Evolutionary conservation across 2,888 invertebrate genomes (phyloP), one percentile per base, ranked within the genome.

Genomic region (Therioaphis trifolii): DNA sequence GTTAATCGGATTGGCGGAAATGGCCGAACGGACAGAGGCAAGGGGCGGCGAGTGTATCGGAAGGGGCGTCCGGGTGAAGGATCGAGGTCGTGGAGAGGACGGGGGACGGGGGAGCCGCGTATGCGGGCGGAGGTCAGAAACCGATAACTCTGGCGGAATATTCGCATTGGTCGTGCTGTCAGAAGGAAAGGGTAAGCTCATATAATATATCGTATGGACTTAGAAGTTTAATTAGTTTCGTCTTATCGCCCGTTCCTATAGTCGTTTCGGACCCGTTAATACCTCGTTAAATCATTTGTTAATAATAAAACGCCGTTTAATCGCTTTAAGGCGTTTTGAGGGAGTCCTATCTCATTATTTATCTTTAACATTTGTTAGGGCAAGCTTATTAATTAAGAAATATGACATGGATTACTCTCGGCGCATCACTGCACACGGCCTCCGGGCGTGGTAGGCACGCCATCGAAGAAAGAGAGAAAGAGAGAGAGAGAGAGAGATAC

Each of bases 221-320:
- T 2, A 27, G n/a, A 43, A 69, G 43, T 71, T 68, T 58, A 79
- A 69, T 68, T 78, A 27, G 40, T 52, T 78, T 78, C 40, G 40
- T 79, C 15, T 58, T 58, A 69, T 78, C 55, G 27, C 27, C 18
- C 18, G 15, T 35, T 52, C 5, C 55, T 12, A 2, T 55, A 40
- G 61, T n/a, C n/a, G 55, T 68, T 18, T 69, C 4, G 2, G 43
- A 12, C 15, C 55, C 27, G 27, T 29, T 79, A 40, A 43, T 68
- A 43, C 40, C n/a, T n/a, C 15, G 58, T 79, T 69, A 55, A 71
- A 40, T 69, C 18, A 46, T 55, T 55, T 63, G n/a, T 46, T 40
- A 29, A 52, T 46, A 18, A 85, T 68, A 29, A 63, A 40, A 61
- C 14, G 63, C 14, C 27, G n/a, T 61, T 46, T 49, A 77, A 77